A percentile compares a stretch with the other conserved stretches of the same genome.
Evolutionary conservation across 2,888 invertebrate species (phyloP).

Genomic region (Microchrysa polita): DNA sequence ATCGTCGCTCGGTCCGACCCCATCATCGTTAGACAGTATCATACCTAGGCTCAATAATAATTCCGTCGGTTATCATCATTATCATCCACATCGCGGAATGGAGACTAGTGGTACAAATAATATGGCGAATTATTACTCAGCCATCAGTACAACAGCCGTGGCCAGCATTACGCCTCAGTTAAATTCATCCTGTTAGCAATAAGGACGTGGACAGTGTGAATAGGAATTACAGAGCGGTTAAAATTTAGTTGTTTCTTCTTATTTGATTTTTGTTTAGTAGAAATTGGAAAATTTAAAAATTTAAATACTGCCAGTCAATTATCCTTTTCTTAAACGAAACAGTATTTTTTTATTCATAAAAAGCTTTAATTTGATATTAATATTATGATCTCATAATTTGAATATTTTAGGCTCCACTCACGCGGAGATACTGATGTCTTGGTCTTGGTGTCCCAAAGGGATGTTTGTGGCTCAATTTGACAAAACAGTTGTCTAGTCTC

Average conservation of each 20-base stretch:
- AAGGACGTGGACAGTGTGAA: not conserved
- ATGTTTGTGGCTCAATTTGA: too few relatives aligned
- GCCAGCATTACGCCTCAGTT: not conserved
- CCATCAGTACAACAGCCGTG: not conserved
- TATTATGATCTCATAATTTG: too few relatives aligned
- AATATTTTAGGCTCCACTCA: too few relatives aligned
- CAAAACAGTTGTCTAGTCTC: too few relatives aligned
- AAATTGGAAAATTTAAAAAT: too few relatives aligned
- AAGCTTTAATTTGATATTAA: too few relatives aligned
- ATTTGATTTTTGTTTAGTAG: too few relatives aligned
- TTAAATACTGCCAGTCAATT: too few relatives aligned
- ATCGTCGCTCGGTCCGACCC: not conserved
- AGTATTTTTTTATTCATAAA: too few relatives aligned
- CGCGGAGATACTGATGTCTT: too few relatives aligned
- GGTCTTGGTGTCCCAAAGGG: too few relatives aligned
- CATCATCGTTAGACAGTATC: slow-evolving; percentile 53
- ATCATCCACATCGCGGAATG: slow-evolving; percentile 2
- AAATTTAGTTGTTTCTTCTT: not conserved
- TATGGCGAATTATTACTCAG: slow-evolving; percentile 39
- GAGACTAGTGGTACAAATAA: slow-evolving; percentile 18
- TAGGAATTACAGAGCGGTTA: not conserved
- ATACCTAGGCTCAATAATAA: slow-evolving; percentile 21
- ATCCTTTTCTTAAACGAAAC: too few relatives aligned
- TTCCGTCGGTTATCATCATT: slow-evolving; percentile 13
- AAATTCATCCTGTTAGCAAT: slow-evolving; percentile 33